These are phyloP conservation scores for Drosophila biarmipes DNA, from an alignment of 1,140 invertebrate genomes.

Conservation along the genomic window DNA sequence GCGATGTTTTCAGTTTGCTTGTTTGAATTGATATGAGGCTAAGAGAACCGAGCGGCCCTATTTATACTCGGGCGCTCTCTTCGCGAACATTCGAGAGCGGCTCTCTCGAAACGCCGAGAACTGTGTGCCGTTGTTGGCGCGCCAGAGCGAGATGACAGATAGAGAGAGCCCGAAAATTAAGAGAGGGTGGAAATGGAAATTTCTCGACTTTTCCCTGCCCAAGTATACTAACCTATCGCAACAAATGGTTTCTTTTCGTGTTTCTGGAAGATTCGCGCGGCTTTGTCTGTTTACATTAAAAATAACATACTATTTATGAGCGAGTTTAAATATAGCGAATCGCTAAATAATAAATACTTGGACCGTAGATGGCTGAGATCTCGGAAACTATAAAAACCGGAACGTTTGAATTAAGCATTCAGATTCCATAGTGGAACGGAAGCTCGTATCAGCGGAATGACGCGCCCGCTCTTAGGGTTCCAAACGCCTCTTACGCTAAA, in stretches of 20 bases:
- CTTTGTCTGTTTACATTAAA: neutral
- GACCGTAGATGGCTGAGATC: too few relatives aligned
- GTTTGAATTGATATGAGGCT: slow-evolving; percentile 53
- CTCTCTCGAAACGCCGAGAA: slow-evolving; percentile 40
- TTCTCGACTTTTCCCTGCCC: slow-evolving; percentile 6
- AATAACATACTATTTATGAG: too few relatives aligned
- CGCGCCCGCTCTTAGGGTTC: too few relatives aligned
- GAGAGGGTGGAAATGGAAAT: neutral
- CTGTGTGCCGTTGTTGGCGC: neutral
- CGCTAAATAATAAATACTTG: too few relatives aligned
- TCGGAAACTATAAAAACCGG: too few relatives aligned
- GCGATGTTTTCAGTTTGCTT: slow-evolving; percentile 61
- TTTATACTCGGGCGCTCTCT: slow-evolving; percentile 58
- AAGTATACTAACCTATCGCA: slow-evolving; percentile 1
- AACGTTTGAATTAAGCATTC: too few relatives aligned
- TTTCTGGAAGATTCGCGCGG: slow-evolving; percentile 1
- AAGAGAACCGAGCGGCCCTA: slow-evolving; percentile 46
- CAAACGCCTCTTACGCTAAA: too few relatives aligned
- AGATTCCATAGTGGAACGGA: too few relatives aligned
- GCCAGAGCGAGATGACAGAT: slow-evolving; percentile 1
- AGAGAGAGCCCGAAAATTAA: neutral
- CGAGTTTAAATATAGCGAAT: too few relatives aligned
- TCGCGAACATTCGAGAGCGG: slow-evolving; percentile 51
- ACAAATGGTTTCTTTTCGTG: neutral
- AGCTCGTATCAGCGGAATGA: too few relatives aligned